A percentile compares a stretch with the other conserved stretches of the same genome.
phyloP scores from a whole-genome alignment of 2,113 vertebrate species.

The Oxyura jamaicensis region DNA sequence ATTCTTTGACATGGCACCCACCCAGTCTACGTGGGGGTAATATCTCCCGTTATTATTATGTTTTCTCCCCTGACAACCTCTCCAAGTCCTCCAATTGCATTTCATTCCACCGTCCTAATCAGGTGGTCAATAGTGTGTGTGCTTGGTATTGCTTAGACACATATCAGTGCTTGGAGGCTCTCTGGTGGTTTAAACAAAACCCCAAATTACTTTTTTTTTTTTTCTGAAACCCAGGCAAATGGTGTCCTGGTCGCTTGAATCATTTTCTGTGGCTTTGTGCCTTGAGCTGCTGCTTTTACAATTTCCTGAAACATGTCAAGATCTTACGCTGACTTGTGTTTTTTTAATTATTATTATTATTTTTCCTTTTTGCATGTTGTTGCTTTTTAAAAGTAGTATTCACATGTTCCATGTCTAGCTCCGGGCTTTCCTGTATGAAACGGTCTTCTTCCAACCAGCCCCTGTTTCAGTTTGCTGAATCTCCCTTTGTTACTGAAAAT shows the following conservation, averaged over 20 bases:
- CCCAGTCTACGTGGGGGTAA: background rate
- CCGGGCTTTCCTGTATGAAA: background rate
- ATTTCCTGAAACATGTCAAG: background rate
- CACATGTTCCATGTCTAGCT: background rate
- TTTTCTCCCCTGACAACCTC: slow-evolving; percentile 13
- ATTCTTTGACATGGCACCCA: background rate
- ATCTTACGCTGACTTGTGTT: background rate
- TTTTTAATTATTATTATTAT: background rate
- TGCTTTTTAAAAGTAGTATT: background rate
- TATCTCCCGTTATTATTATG: background rate
- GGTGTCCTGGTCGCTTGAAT: background rate
- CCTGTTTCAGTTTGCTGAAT: background rate
- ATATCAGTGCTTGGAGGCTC: background rate
- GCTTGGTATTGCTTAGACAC: background rate
- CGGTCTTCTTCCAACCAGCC: background rate
- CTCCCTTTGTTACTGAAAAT: background rate
- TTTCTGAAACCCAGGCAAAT: background rate
- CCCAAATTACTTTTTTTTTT: fast-evolving
- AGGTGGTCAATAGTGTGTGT: background rate
- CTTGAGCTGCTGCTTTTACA: background rate
- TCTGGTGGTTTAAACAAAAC: background rate
- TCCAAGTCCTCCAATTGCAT: slow-evolving; percentile 20
- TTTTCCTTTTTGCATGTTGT: background rate
- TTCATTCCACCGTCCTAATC: background rate
- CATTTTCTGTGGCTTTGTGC: background rate